phyloP scores from a whole-genome alignment of 2,797 vertebrate species.

The Microcaecilia unicolor region DNA sequence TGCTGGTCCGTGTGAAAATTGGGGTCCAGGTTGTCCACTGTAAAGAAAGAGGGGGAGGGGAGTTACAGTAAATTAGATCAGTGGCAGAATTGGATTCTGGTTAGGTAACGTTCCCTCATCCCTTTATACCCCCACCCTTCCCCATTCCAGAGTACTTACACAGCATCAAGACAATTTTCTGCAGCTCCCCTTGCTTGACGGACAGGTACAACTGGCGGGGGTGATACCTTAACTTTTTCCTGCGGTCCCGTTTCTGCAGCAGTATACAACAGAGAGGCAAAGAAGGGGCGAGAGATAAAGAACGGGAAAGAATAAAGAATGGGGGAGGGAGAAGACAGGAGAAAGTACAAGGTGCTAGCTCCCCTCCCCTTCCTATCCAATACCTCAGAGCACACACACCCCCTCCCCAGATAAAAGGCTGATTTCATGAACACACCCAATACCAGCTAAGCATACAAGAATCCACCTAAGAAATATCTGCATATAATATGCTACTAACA shows the following conservation, averaged over 20 bases:
- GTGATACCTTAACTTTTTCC: constrained; percentile 86
- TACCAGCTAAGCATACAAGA: too few relatives aligned
- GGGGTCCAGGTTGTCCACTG: constrained; percentile 86
- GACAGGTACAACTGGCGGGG: constrained; percentile 82
- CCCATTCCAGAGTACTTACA: constrained; percentile 54
- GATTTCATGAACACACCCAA: too few relatives aligned
- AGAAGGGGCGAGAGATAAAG: neutral
- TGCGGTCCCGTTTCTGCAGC: constrained; percentile 28
- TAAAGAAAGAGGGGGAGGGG: neutral
- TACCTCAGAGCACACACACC: neutral
- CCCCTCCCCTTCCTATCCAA: neutral
- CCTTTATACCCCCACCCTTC: rapidly evolving
- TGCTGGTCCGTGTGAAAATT: constrained; percentile 82
- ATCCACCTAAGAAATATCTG: too few relatives aligned
- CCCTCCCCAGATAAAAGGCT: too few relatives aligned
- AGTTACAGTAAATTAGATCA: too few relatives aligned
- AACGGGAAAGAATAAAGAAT: neutral
- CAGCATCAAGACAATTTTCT: constrained; percentile 85
- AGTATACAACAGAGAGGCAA: neutral
- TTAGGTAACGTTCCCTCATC: neutral
- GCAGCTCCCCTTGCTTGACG: constrained; percentile 83
- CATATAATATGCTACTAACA: too few relatives aligned
- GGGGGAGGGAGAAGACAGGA: too few relatives aligned
- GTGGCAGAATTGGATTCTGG: neutral
- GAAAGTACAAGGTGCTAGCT: neutral